Percentiles rank a stretch among this genome's conserved stretches.
Conservation (phyloP, 2,797 vertebrate genomes). For the Otus scops region DNA sequence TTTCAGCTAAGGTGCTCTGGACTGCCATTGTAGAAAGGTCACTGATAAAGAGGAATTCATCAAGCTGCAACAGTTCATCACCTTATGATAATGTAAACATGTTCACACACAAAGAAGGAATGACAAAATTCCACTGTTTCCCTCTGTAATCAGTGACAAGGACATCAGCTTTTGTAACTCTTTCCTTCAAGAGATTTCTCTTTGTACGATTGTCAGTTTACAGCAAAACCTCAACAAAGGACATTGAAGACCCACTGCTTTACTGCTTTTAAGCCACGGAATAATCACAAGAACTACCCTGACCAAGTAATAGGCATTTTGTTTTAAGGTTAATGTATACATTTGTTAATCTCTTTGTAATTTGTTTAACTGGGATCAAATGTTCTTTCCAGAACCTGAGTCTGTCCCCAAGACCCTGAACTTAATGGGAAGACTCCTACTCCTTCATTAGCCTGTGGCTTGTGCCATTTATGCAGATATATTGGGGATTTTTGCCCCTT, state of each 20-base stretch:
- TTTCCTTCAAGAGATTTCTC: background rate
- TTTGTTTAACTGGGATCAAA: background rate
- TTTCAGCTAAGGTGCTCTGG: background rate
- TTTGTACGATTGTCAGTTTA: background rate
- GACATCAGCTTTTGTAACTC: background rate
- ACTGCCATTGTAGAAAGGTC: background rate
- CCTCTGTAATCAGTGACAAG: background rate
- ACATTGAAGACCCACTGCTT: background rate
- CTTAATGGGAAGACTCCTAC: background rate
- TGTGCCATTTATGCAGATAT: background rate
- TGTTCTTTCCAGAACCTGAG: background rate
- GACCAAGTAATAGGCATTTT: background rate
- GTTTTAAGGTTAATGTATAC: background rate
- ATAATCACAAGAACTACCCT: background rate
- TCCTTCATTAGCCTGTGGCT: background rate
- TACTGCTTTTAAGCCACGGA: background rate
- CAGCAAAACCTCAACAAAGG: background rate
- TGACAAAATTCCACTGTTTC: background rate
- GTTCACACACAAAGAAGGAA: background rate
- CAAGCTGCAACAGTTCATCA: background rate
- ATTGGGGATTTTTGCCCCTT: background rate
- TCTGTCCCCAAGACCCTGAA: background rate
- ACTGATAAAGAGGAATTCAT: background rate
- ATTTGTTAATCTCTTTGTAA: background rate
- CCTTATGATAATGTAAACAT: background rate